Percentiles rank a stretch among this genome's conserved stretches.
These are phyloP conservation scores for Laothoe populi DNA, from an alignment of 2,888 invertebrate species.

Conservation along the genomic window DNA sequence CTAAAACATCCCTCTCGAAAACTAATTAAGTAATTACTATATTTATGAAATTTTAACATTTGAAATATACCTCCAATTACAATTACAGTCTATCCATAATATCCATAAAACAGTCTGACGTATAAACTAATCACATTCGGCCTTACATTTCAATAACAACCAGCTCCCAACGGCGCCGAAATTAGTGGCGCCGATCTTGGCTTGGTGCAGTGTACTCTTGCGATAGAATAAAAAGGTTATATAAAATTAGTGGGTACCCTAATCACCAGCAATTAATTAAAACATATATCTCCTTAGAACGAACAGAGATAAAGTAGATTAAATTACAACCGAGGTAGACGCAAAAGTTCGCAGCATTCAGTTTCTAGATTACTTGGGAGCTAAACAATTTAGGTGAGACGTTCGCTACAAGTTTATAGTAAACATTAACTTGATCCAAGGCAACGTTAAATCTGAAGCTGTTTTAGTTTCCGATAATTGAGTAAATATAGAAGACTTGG, in stretches of 20 bases:
- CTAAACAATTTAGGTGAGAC: slow-evolving; percentile 12
- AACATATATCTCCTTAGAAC: not conserved
- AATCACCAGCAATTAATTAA: not conserved
- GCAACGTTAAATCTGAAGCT: slow-evolving; percentile 1
- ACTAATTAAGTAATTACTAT: not conserved
- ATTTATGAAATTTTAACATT: not conserved
- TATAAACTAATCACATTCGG: not conserved
- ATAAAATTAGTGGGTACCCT: not conserved
- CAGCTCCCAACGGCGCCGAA: not conserved
- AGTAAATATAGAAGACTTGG: not conserved
- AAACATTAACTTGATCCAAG: slow-evolving; percentile 11
- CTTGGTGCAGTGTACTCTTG: too few species aligned
- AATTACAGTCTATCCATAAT: not conserved
- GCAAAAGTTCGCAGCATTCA: slow-evolving; percentile 18
- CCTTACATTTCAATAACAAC: not conserved
- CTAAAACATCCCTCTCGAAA: too few species aligned
- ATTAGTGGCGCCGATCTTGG: not conserved
- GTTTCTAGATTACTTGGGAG: slow-evolving; percentile 17
- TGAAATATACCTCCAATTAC: not conserved
- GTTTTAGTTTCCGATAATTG: not conserved
- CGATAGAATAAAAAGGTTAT: not conserved
- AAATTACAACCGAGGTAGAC: slow-evolving; percentile 11
- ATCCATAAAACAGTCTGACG: not conserved
- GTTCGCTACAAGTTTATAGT: not conserved
- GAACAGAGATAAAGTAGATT: slow-evolving; percentile 1